Percentiles rank a stretch among this genome's conserved stretches.
Conservation (phyloP, 2,797 vertebrate genomes). For the Gallinago stenura region DNA sequence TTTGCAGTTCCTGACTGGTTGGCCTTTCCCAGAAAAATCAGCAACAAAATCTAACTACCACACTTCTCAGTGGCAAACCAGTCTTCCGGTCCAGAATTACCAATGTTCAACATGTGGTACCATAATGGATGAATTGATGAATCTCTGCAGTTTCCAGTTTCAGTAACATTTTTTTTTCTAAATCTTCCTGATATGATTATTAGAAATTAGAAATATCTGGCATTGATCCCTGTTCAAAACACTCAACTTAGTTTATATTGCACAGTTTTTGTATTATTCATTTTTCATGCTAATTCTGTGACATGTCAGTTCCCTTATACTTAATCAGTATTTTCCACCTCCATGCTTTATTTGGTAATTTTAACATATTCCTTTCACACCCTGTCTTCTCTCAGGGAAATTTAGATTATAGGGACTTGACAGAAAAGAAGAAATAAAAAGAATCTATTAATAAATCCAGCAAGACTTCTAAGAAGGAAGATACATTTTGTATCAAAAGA, state of each 20-base stretch:
- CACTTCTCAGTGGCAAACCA: not conserved
- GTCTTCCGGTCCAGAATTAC: not conserved
- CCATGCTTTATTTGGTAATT: not conserved
- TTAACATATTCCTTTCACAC: not conserved
- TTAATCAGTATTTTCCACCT: conserved; percentile 37
- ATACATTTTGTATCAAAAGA: not conserved
- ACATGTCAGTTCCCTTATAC: not conserved
- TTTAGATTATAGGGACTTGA: not conserved
- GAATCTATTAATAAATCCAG: not conserved
- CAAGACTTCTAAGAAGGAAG: not conserved
- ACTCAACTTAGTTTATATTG: not conserved
- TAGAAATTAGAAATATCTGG: not conserved
- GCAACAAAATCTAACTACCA: not conserved
- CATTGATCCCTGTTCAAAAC: not conserved
- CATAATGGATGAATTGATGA: not conserved
- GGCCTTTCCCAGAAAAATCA: not conserved
- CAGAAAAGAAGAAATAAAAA: not conserved
- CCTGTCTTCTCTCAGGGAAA: not conserved
- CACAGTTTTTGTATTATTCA: not conserved
- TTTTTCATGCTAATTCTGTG: conserved; percentile 7
- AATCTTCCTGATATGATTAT: not conserved
- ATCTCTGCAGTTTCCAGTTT: not conserved
- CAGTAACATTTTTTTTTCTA: not conserved
- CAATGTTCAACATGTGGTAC: not conserved
- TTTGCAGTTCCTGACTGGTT: not conserved